Evolutionary conservation across 2,113 vertebrate species (phyloP), one percentile per base, ranked within the genome.

Genomic region (Strix uralensis): DNA sequence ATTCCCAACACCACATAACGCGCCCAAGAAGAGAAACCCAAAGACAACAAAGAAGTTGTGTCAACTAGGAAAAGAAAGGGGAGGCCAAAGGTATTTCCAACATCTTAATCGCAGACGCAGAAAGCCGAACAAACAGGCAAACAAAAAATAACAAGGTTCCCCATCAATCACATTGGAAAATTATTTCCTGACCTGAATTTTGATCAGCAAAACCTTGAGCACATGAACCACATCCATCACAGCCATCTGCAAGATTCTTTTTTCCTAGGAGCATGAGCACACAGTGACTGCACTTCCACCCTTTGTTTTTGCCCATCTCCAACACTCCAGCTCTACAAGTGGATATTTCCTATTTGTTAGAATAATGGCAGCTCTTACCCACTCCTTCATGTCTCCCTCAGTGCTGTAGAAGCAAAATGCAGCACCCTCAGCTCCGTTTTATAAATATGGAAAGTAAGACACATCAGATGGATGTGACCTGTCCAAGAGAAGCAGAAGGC

Each of bases 231-330:
- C 55, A 34, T 7, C 30, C 29, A 62, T 26, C 30, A 73, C 10
- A 74, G 38, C 23, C 30, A 32, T 20, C 51, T 71, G 19, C 46
- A 59, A 61, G 49, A 57, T 32, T 20, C 40, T 63, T 77, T 32
- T 49, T 80, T 80, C n/a, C 69, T 17, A 65, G 55, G 42, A 85
- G 34, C 29, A 71, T 6, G 2, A 70, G 26, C 5, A 29, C 22
- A 30, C 1, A 0, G 59, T 3, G 13, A 54, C 14, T 4, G 0
- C 0, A 0, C 57, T 85, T 66, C 46, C 30, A 23, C 9, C 34
- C 51, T 71, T 70, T 71, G 20, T 6, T 90, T 57, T 47, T 71
- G 25, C n/a, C 13, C 19, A 21, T 54, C 22, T 88, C 51, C 51
- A 74, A 11, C 5, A 4, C 40, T 71, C 15, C 55, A 62, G 23